Evolutionary conservation across 2,113 vertebrate species (phyloP).

Genomic region (Procavia capensis): DNA sequence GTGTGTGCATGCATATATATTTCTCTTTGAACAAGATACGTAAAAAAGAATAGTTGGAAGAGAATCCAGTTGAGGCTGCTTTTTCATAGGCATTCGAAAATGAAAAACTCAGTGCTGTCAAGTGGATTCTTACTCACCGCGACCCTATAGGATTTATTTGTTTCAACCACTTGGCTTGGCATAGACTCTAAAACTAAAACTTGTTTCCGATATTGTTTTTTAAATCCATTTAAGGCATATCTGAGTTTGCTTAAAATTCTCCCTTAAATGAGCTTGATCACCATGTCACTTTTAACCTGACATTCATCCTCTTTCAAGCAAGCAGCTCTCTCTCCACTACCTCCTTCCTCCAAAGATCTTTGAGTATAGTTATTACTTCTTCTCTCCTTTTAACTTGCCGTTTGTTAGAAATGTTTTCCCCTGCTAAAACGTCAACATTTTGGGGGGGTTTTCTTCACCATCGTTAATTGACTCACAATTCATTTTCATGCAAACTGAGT

Average conservation of each 20-base stretch:
- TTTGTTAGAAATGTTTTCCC: conserved; percentile 40
- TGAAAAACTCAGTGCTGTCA: too few relatives aligned
- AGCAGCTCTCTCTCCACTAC: not conserved
- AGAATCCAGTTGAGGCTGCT: not conserved
- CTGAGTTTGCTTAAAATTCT: not conserved
- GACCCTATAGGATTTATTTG: not conserved
- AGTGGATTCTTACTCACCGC: too few relatives aligned
- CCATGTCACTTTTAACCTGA: not conserved
- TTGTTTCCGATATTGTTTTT: not conserved
- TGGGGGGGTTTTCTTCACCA: conserved; percentile 73
- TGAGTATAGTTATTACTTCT: rapidly evolving
- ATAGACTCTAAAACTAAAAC: not conserved
- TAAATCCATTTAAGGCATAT: not conserved
- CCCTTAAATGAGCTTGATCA: not conserved
- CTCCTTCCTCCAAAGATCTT: not conserved
- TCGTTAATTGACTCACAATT: conserved; percentile 88
- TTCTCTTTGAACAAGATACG: not conserved
- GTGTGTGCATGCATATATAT: too few relatives aligned
- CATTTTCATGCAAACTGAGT: conserved; percentile 87
- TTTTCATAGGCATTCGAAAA: conserved; percentile 13
- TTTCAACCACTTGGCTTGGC: too few relatives aligned
- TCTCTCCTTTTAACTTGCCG: not conserved
- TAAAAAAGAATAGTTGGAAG: conserved; percentile 9
- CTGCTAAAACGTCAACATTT: conserved; percentile 45
- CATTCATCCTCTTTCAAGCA: not conserved